phyloP scores from a whole-genome alignment of 1,140 invertebrate species.

The Euwallacea fornicatus region DNA sequence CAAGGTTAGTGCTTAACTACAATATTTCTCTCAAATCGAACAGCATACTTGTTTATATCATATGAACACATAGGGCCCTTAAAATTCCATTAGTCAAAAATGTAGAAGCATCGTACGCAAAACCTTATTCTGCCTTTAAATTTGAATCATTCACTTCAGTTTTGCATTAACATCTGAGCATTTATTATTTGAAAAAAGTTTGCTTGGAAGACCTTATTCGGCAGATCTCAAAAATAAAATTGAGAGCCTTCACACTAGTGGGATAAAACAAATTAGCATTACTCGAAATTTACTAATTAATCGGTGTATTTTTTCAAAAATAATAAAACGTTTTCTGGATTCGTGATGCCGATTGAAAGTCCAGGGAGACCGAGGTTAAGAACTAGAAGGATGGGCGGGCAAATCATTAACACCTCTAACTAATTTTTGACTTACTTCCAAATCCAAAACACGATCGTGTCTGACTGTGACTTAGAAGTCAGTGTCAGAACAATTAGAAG shows the following conservation, averaged over 20 bases:
- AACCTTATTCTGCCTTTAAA: conserved; percentile 2
- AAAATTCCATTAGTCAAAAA: background rate
- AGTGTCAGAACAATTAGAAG: no score
- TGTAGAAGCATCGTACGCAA: background rate
- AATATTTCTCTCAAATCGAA: background rate
- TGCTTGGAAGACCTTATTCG: background rate
- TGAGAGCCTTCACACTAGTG: background rate
- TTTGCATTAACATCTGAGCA: background rate
- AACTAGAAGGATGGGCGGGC: background rate
- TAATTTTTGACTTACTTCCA: no score
- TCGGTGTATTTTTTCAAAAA: background rate
- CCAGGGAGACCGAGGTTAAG: background rate
- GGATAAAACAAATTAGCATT: background rate
- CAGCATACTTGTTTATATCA: background rate
- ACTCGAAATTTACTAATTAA: background rate
- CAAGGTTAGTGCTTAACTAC: background rate
- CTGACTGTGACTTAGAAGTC: no score
- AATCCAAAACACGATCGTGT: no score
- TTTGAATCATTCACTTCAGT: background rate
- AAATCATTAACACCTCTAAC: background rate
- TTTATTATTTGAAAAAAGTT: background rate
- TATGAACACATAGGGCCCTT: background rate
- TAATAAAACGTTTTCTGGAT: background rate
- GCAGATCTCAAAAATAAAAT: no score
- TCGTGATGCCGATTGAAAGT: background rate